Evolutionary conservation across 1,140 invertebrate species (phyloP), one percentile per base, ranked within the genome.

Genomic region (Plutomurus gul): DNA sequence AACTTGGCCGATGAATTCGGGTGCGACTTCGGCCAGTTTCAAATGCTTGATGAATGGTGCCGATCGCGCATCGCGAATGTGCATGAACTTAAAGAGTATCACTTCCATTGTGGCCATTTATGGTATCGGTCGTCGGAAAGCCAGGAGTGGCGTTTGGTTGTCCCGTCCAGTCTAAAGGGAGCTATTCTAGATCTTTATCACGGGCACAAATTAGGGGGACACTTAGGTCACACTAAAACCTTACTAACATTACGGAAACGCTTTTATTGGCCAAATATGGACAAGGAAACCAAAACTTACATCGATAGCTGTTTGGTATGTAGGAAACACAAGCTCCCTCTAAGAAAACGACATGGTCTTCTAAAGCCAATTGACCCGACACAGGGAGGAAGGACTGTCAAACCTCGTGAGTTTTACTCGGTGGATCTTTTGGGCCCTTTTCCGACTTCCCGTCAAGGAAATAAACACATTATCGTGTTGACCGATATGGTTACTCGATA

Each of bases 401-500:
- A 18, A 30, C 37, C 36, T 3, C n/a, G 70, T 16, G 7, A 39
- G 0, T 20, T 72, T 20, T 4, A 25, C 8, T 20, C 37, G 0
- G 18, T 18, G 7, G 70, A 73, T 46, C n/a, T 73, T 6, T 22
- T 73, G 6, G 70, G 70, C 1, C 70, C 70, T 1, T 73, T 73
- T 7, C 33, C 39, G 13, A 46, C 7, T 1, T 75, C 81, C 0
- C 3, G 16, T 4, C n/a, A 39, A 18, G 78, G 78, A 8, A 80
- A 81, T 36, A 40, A 77, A 22, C 84, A 84, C 77, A 82, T 85
- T 33, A 39, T 86, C 1, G 83, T 86, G 10, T 56, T 85, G 7
- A 51, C 37, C 13, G 84, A 85, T 78, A 80, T 83, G 25, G 82
- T 84, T 47, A 85, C 85, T 22, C 83, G 85, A 72, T 86, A 82